Conservation (phyloP, 2,797 vertebrate genomes). For the Loris lydekkerianus region DNA sequence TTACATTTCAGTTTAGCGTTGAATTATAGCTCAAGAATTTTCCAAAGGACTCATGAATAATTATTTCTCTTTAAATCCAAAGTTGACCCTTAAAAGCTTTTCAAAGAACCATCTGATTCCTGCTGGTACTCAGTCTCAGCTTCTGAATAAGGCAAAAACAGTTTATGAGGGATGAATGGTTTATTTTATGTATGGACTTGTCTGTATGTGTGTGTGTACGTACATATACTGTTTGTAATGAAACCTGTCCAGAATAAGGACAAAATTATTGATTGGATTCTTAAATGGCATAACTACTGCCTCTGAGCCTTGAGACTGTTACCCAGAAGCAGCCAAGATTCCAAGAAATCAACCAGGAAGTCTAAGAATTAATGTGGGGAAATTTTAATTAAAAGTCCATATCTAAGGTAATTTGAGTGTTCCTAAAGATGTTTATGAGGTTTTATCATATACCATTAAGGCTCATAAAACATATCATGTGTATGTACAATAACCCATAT, state of each 20-base stretch:
- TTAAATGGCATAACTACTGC: background rate
- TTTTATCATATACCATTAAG: background rate
- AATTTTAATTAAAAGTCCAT: background rate
- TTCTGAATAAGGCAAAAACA: background rate
- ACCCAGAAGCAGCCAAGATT: background rate
- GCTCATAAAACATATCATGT: slow-evolving; percentile 14
- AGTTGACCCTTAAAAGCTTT: slow-evolving; percentile 5
- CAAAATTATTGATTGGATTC: background rate
- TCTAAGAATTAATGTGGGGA: background rate
- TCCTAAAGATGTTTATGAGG: background rate
- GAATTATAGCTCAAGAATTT: slow-evolving; percentile 14
- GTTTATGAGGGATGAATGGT: background rate
- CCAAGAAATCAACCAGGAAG: slow-evolving; percentile 41
- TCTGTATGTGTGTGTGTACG: background rate
- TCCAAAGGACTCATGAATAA: slow-evolving; percentile 6
- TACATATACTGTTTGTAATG: background rate
- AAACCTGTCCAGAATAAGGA: background rate
- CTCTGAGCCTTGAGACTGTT: background rate
- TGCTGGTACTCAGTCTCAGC: background rate
- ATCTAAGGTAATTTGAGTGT: background rate
- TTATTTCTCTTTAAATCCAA: slow-evolving; percentile 32
- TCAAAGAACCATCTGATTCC: background rate
- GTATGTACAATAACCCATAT: background rate
- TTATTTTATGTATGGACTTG: background rate
- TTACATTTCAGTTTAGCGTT: background rate